These are phyloP conservation scores for Chromis chromis DNA, from an alignment of 2,797 vertebrate genomes.

Conservation along the genomic window DNA sequence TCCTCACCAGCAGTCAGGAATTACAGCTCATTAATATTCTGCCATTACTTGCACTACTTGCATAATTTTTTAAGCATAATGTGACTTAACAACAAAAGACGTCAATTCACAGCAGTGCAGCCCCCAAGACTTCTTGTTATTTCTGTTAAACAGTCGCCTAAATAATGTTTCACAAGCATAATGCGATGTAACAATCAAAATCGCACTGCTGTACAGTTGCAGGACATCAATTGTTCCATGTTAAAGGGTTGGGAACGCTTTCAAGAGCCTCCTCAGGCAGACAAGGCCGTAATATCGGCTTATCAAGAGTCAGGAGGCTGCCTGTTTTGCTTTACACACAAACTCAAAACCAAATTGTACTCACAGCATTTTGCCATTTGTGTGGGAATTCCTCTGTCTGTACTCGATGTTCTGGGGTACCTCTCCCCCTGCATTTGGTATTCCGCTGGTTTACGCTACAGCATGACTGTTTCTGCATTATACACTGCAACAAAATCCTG, in stretches of 20 bases:
- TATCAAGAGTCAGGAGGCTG: slow-evolving; percentile 12
- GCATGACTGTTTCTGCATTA: not conserved
- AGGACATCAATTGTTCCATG: slow-evolving; percentile 13
- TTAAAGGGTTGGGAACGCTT: slow-evolving; percentile 20
- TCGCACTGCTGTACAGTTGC: slow-evolving; percentile 9
- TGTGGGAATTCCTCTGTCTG: slow-evolving; percentile 7
- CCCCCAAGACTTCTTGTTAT: slow-evolving; percentile 32
- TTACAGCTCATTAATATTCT: slow-evolving; percentile 69
- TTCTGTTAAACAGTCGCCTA: slow-evolving; percentile 40
- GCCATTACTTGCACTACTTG: slow-evolving; percentile 52
- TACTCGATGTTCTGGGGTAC: not conserved
- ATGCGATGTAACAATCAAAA: slow-evolving; percentile 51
- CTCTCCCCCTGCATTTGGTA: not conserved
- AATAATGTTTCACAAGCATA: slow-evolving; percentile 48
- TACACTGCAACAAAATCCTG: not conserved
- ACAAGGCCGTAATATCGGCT: slow-evolving; percentile 3
- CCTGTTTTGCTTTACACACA: slow-evolving; percentile 7
- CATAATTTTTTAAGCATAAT: slow-evolving; percentile 62
- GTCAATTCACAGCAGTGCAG: slow-evolving; percentile 21
- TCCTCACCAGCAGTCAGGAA: slow-evolving; percentile 60
- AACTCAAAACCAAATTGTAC: not conserved
- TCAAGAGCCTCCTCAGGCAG: slow-evolving; percentile 32
- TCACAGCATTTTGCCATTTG: not conserved
- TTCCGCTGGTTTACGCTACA: not conserved
- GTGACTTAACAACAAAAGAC: slow-evolving; percentile 61